Evolutionary conservation across 2,888 invertebrate species (phyloP), one percentile per base, ranked within the genome.

Genomic region (Amaurobius ferox): DNA sequence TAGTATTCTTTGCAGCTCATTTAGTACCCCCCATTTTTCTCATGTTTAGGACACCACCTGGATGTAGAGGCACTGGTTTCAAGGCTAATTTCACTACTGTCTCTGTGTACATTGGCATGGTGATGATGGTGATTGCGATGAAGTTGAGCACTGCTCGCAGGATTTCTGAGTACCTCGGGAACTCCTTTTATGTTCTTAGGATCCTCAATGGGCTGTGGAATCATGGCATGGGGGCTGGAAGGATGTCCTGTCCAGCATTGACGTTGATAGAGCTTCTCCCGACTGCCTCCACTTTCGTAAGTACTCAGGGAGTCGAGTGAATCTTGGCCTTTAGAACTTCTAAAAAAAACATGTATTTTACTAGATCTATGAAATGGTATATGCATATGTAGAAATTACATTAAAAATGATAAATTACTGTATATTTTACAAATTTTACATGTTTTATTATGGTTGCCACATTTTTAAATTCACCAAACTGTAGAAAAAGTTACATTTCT

Each of bases 241-340:
- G 86, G 79, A 26, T 86, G 86, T 48, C 86, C 79, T 28, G 70
- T 68, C 76, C 76, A 77, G n/a, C 77, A 77, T 28, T 86, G 86
- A n/a, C 73, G 73, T 28, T 86, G 79, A 40, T 86, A 86, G 11
- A 86, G 66, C 32, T 78, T 86, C 29, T 86, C 86, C 62, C 86
- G 23, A 35, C 86, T 86, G 26, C 86, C 86, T 26, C 68, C 79
- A 19, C 79, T 86, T 35, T 86, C 86, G 29, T 86, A 86, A 13
- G 86, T 86, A 39, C 86, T 86, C 39, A 86, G 26, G 6, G 86
- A 86, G n/a, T 86, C 86, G 29, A 86, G 30, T 13, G 86, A 86
- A 39, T 86, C 86, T 73, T 68, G 79, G 30, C 71, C 76, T 30
- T 74, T 74, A 26, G 86, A 86, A 32, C 71, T 86, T 32, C 86